Evolutionary conservation across 2,113 vertebrate genomes (phyloP).

Genomic region (Glaucomys volans): DNA sequence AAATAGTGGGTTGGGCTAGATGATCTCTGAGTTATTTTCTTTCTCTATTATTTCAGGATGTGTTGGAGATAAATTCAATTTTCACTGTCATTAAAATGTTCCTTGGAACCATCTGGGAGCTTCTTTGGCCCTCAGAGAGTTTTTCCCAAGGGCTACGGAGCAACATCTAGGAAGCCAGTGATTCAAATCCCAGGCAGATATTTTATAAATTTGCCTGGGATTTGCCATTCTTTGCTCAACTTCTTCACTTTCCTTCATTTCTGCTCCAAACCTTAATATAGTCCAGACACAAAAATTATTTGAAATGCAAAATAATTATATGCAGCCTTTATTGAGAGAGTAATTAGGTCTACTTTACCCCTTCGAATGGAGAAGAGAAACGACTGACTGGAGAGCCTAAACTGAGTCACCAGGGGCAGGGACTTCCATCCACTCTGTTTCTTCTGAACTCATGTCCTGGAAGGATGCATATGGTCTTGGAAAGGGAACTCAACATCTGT

Average conservation of each 20-base stretch:
- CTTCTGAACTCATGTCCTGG: neutral
- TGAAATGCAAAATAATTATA: neutral
- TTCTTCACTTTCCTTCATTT: neutral
- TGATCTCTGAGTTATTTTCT: neutral
- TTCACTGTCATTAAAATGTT: neutral
- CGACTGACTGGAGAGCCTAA: neutral
- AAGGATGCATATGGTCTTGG: neutral
- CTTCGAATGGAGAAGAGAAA: neutral
- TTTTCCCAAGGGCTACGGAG: neutral
- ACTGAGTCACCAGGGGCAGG: rapidly evolving
- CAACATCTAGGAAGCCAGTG: neutral
- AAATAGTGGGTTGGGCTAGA: neutral
- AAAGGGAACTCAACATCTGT: neutral
- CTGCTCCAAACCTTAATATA: neutral
- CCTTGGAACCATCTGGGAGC: neutral
- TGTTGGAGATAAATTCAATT: neutral
- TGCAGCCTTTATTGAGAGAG: neutral
- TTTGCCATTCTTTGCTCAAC: neutral
- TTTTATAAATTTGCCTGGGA: too few relatives aligned
- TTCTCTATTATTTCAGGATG: neutral
- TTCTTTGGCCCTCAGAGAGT: neutral
- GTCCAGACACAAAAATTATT: neutral
- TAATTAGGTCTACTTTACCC: neutral
- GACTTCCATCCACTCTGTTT: neutral
- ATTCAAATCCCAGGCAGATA: neutral